phyloP scores from a whole-genome alignment of 1,140 invertebrate species.

The Rhyzopertha dominica region DNA sequence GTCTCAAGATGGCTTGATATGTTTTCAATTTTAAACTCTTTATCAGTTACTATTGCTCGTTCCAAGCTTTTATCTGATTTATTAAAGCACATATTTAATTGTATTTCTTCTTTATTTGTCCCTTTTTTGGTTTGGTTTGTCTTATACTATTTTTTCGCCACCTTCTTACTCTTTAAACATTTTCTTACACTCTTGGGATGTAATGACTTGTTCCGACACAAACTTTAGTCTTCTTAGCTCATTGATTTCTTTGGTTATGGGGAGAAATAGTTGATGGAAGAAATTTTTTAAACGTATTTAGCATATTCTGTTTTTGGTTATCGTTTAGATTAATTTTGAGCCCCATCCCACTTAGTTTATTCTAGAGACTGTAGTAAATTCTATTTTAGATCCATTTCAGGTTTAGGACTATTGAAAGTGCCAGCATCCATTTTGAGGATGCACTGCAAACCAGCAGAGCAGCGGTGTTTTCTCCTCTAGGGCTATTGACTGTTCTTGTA shows the following conservation, averaged over 20 bases:
- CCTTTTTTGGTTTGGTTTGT: background rate
- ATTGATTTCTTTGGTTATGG: constrained; percentile 2
- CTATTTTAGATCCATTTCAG: too few relatives aligned
- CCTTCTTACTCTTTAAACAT: background rate
- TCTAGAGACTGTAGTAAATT: background rate
- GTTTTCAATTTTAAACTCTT: background rate
- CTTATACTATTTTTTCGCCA: background rate
- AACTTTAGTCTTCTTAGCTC: constrained; percentile 1
- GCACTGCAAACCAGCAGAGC: too few relatives aligned
- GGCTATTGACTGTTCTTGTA: too few relatives aligned
- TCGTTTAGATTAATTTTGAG: background rate
- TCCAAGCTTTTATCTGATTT: constrained; percentile 1
- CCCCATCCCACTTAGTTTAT: background rate
- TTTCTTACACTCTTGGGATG: constrained; percentile 1
- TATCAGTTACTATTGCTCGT: background rate
- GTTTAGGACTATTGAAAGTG: too few relatives aligned
- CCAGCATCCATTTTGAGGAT: too few relatives aligned
- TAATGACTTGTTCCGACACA: background rate
- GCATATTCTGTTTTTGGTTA: background rate
- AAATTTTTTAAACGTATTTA: constrained; percentile 1
- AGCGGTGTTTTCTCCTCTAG: too few relatives aligned
- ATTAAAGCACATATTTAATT: background rate
- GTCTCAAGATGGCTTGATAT: background rate
- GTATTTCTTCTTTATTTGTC: constrained; percentile 1
- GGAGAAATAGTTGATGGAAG: background rate